Evolutionary conservation across 2,113 vertebrate genomes (phyloP).

Genomic region (Callopanchax toddi): DNA sequence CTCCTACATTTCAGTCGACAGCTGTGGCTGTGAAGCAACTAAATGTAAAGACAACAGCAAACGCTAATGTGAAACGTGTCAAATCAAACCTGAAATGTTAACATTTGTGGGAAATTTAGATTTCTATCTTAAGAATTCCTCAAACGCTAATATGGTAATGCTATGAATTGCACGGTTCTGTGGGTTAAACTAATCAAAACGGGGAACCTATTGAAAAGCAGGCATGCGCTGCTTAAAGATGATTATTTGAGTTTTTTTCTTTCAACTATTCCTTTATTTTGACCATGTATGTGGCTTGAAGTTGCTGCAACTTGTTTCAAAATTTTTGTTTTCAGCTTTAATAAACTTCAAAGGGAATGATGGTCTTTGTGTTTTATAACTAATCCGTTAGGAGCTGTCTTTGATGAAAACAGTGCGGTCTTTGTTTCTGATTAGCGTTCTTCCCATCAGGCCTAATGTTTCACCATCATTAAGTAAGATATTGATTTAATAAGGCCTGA

Average conservation of each 20-base stretch:
- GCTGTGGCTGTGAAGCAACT: constrained; percentile 70
- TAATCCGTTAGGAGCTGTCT: too few relatives aligned
- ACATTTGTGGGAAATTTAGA: neutral
- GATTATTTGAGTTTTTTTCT: neutral
- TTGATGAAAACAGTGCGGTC: too few relatives aligned
- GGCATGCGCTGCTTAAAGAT: neutral
- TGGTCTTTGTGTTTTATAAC: constrained; percentile 3
- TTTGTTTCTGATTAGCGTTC: too few relatives aligned
- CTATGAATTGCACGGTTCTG: neutral
- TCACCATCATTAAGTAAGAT: too few relatives aligned
- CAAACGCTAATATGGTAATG: neutral
- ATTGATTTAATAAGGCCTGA: too few relatives aligned
- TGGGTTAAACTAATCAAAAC: neutral
- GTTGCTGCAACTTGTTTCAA: constrained; percentile 16
- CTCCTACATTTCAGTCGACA: constrained; percentile 71
- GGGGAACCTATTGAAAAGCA: constrained; percentile 4
- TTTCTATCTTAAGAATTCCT: neutral
- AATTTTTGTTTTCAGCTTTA: constrained; percentile 22
- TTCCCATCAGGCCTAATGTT: too few relatives aligned
- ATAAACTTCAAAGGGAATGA: constrained; percentile 31
- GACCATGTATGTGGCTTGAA: neutral
- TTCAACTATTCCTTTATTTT: neutral
- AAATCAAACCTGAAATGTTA: neutral
- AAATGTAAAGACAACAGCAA: constrained; percentile 49
- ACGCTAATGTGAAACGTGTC: neutral